phyloP scores from a whole-genome alignment of 2,888 invertebrate species.

The Drosophila stalkeri region DNA sequence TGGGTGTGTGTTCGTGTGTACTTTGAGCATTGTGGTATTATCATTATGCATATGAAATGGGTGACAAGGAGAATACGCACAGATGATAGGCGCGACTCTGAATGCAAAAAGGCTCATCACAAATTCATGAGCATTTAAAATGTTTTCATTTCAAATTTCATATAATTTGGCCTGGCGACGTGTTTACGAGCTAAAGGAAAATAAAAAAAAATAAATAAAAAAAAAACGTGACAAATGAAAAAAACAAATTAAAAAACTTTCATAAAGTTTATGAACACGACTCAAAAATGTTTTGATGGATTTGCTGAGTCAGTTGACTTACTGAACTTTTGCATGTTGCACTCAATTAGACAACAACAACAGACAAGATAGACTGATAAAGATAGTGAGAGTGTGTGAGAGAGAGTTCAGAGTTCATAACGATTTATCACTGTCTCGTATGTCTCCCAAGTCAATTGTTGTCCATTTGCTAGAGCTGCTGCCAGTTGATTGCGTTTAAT shows the following conservation, averaged over 20 bases:
- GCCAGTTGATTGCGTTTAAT: conserved; percentile 73
- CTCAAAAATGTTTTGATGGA: conserved; percentile 20
- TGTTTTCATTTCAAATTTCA: conserved; percentile 36
- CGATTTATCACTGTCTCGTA: conserved; percentile 71
- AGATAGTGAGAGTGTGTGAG: background rate
- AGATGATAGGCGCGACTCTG: conserved; percentile 24
- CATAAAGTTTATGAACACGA: background rate
- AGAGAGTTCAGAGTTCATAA: conserved; percentile 17
- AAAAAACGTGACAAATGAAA: conserved; percentile 19
- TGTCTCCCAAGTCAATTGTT: conserved; percentile 53
- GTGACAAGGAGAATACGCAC: conserved; percentile 24
- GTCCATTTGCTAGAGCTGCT: conserved; percentile 31
- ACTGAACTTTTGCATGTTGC: conserved; percentile 11
- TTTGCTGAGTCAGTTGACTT: conserved; percentile 14
- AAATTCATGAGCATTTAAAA: conserved; percentile 54
- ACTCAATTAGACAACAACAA: conserved; percentile 3
- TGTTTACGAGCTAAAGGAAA: conserved; percentile 11
- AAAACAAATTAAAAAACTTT: conserved; percentile 6
- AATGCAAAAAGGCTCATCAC: conserved; percentile 34
- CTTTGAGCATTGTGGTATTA: conserved; percentile 48
- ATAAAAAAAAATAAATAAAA: conserved; percentile 1
- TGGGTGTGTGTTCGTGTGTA: conserved; percentile 10
- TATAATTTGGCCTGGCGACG: conserved; percentile 10
- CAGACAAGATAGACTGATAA: background rate
- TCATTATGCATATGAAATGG: conserved; percentile 66